Evolutionary conservation across 1,140 invertebrate genomes (phyloP), one percentile per base, ranked within the genome.

Genomic region (Papilio glaucus): DNA sequence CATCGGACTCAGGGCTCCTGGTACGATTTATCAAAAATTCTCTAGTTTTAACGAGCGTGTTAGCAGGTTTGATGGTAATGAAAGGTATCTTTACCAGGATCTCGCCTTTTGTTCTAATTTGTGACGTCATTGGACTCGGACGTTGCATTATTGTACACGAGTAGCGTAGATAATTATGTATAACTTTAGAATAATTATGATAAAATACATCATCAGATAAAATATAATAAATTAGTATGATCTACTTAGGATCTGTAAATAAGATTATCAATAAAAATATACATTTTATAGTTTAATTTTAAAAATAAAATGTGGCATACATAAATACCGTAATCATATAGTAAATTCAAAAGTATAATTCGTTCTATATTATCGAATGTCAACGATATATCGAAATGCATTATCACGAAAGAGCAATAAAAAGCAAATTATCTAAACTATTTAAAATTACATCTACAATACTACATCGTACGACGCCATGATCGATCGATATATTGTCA

Each of bases 401-500:
- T 24, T 53, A 53, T 57, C 49, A 57, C 49, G 49, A 57, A 24
- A 57, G 49, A 26, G 49, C 24, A 57, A 57, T 57, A 57, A 62
- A 29, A 62, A 62, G n/a, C 0, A 5, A 15, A 57, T 57, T 26
- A 49, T 49, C 45, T 57, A 8, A 13, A 8, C 49, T 57, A 49
- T 49, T 57, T 57, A 57, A 57, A 57, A 57, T 57, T 57, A 24
- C 21, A 57, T 57, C 21, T 21, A 57, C 62, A 15, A 65, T 21
- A 65, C 62, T 33, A 61, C 24, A 21, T 41, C 62, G n/a, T 65
- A 37, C 49, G 49, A 39, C 61, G 29, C 7, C 24, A 41, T 7
- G 65, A 68, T 68, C 65, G 65, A 68, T 68, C 65, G 41, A 68
- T 67, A 15, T 21, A 37, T 13, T 68, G 26, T 33, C 37, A 60